These are phyloP conservation scores for Procavia capensis DNA, from an alignment of 2,113 vertebrate species.

Conservation along the genomic window DNA sequence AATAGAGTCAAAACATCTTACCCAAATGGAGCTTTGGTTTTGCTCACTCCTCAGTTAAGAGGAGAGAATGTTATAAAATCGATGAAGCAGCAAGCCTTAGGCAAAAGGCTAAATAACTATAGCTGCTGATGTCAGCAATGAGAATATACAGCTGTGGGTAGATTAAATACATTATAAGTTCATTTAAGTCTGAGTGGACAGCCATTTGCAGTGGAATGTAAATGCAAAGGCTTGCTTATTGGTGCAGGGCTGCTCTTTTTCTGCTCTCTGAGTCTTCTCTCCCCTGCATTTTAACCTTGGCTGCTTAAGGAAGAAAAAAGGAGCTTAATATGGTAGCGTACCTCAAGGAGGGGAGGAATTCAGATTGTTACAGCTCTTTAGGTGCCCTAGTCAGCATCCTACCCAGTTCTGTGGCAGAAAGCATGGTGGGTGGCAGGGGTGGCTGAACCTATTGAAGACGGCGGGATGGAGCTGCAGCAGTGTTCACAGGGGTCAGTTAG, in stretches of 20 bases:
- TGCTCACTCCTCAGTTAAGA: background rate
- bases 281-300: background rate
- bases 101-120: slow-evolving; percentile 8
- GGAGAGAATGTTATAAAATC: background rate
- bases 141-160: background rate
- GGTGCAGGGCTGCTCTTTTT: background rate
- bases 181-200: slow-evolving; percentile 12
- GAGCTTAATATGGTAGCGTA: background rate
- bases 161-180: background rate
- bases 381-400: background rate
- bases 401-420: background rate
- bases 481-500: background rate
- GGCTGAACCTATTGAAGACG: background rate
- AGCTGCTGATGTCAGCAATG: background rate
- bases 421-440: background rate
- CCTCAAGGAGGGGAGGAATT: background rate
- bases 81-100: background rate
- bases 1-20: background rate
- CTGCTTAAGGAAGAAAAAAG: background rate
- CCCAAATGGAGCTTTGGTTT: background rate
- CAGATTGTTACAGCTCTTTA: background rate
- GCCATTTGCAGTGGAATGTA: slow-evolving; percentile 9
- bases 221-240: background rate
- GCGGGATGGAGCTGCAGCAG: background rate
- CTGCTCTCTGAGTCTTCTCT: background rate